These are phyloP conservation scores for Lithodes maja DNA, from an alignment of 2,888 invertebrate genomes.

Conservation along the genomic window DNA sequence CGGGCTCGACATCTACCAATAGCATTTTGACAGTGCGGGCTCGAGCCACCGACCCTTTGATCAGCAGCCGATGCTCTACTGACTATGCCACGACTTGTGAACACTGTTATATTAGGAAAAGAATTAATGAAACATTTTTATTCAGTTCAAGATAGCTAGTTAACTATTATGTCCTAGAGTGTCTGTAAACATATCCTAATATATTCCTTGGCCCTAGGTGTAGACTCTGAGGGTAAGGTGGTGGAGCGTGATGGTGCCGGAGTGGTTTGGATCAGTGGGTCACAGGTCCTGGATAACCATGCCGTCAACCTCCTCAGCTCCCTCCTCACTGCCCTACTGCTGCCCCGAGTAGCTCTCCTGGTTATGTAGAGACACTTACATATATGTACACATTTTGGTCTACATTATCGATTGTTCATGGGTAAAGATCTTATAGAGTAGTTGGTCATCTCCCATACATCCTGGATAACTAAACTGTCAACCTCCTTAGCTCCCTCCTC, in stretches of 20 bases:
- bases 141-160: too few relatives aligned
- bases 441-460: conserved; percentile 76
- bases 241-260: conserved; percentile 83
- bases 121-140: too few relatives aligned
- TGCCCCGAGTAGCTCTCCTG: conserved; percentile 76
- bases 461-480: conserved; percentile 91
- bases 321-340: conserved; percentile 82
- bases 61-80: too few relatives aligned
- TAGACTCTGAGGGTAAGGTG: conserved; percentile 81
- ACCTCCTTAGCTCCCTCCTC: conserved; percentile 84
- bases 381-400: too few relatives aligned
- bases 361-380: conserved; percentile 34
- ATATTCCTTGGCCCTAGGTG: conserved; percentile 76
- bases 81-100: background rate
- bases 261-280: conserved; percentile 85
- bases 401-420: too few relatives aligned
- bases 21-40: too few relatives aligned
- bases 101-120: background rate
- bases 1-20: too few relatives aligned
- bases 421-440: too few relatives aligned
- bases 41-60: too few relatives aligned
- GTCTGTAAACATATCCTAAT: background rate
- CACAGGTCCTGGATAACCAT: conserved; percentile 87
- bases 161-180: background rate
- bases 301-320: conserved; percentile 90